These are phyloP conservation scores for Pteruthius melanotis DNA, from an alignment of 2,113 vertebrate species.

Conservation along the genomic window DNA sequence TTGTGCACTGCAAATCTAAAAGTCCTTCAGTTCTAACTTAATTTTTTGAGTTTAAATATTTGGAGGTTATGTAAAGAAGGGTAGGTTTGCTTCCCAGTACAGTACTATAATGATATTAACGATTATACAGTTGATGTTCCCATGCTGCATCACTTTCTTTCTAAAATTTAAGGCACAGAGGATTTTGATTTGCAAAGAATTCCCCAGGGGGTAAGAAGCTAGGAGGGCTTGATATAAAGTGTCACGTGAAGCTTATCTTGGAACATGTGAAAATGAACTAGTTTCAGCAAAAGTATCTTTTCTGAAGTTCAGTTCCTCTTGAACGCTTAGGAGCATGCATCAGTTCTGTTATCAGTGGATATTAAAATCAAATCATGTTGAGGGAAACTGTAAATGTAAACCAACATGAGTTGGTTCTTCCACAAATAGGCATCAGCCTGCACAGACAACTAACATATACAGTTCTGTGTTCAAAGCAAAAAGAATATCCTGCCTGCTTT, in stretches of 20 bases:
- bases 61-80: neutral
- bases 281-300: neutral
- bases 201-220: neutral
- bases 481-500: slow-evolving; percentile 10
- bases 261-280: slow-evolving; percentile 10
- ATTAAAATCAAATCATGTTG: neutral
- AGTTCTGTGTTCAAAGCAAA: neutral
- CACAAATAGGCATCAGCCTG: neutral
- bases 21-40: neutral
- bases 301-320: neutral
- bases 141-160: neutral
- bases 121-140: neutral
- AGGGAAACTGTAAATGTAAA: neutral
- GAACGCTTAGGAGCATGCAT: neutral
- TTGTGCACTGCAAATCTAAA: neutral
- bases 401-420: neutral
- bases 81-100: neutral
- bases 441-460: neutral
- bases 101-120: neutral
- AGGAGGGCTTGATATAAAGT: neutral
- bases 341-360: neutral
- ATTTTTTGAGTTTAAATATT: neutral
- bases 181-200: neutral
- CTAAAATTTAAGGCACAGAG: slow-evolving; percentile 5
- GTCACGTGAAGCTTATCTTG: neutral